Conservation (phyloP, 2,113 vertebrate species). For the Xenus cinereus region DNA sequence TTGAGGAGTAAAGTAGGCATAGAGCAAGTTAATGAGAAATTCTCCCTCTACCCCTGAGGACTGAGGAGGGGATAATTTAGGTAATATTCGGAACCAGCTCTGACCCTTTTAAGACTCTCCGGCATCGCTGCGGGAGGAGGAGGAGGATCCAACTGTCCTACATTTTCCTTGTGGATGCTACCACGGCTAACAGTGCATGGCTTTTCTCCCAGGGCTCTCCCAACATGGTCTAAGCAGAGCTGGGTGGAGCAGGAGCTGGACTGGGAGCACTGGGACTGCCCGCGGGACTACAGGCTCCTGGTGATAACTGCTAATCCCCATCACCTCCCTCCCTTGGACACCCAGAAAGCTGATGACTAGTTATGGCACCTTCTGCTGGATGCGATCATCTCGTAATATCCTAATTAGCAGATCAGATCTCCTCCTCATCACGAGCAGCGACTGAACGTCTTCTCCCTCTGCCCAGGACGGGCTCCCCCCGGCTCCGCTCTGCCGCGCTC, state of each 20-base stretch:
- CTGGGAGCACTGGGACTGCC: background rate
- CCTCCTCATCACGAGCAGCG: background rate
- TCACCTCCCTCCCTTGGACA: background rate
- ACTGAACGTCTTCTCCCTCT: background rate
- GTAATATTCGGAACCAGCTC: background rate
- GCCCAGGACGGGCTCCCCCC: background rate
- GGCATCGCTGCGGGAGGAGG: rapidly evolving
- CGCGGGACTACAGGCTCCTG: background rate
- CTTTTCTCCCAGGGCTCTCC: background rate
- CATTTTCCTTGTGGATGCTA: background rate
- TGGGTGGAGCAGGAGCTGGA: background rate
- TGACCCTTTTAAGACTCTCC: slow-evolving; percentile 17
- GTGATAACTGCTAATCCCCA: background rate
- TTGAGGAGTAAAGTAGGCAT: slow-evolving; percentile 2
- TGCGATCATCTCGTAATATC: background rate
- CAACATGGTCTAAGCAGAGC: background rate
- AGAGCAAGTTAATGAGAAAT: slow-evolving; percentile 61
- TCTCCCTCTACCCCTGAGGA: background rate
- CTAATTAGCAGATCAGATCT: background rate
- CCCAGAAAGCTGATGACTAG: background rate
- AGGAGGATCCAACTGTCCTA: slow-evolving; percentile 21
- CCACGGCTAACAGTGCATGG: background rate
- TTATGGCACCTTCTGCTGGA: background rate
- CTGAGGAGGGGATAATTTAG: slow-evolving; percentile 27
- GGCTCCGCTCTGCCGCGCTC: background rate